phyloP scores from a whole-genome alignment of 2,113 vertebrate species.

The Eulemur macaco region DNA sequence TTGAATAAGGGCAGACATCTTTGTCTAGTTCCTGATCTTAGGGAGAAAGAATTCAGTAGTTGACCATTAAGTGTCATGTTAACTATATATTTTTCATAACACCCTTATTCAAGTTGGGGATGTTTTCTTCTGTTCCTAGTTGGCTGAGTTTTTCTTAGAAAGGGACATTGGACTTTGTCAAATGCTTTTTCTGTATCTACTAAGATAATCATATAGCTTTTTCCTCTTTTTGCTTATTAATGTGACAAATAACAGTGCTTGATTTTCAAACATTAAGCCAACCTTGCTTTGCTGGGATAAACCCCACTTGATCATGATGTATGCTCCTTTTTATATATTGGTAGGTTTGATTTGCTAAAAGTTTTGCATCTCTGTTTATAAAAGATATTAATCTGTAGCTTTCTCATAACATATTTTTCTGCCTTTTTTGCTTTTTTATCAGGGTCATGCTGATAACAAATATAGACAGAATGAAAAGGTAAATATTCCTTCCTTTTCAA shows the following conservation, averaged over 20 bases:
- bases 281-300: neutral
- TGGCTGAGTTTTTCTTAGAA: conserved; percentile 26
- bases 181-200: conserved; percentile 33
- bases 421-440: conserved; percentile 22
- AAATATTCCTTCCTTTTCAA: conserved; percentile 14
- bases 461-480: neutral
- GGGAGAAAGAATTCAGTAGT: neutral
- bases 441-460: neutral
- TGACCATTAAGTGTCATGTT: neutral
- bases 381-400: neutral
- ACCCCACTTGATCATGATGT: neutral
- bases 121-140: neutral
- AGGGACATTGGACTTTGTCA: neutral
- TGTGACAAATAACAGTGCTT: conserved; percentile 5
- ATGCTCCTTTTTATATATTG: neutral
- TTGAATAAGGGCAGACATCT: neutral
- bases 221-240: neutral
- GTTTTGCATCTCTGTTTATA: neutral
- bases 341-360: neutral
- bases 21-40: neutral
- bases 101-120: neutral
- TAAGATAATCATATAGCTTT: neutral
- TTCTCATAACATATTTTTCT: neutral
- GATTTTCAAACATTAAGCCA: conserved; percentile 39
- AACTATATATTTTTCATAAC: neutral